Evolutionary conservation across 2,888 invertebrate species (phyloP), one percentile per base, ranked within the genome.

Genomic region (Nephrotoma guestfalica): DNA sequence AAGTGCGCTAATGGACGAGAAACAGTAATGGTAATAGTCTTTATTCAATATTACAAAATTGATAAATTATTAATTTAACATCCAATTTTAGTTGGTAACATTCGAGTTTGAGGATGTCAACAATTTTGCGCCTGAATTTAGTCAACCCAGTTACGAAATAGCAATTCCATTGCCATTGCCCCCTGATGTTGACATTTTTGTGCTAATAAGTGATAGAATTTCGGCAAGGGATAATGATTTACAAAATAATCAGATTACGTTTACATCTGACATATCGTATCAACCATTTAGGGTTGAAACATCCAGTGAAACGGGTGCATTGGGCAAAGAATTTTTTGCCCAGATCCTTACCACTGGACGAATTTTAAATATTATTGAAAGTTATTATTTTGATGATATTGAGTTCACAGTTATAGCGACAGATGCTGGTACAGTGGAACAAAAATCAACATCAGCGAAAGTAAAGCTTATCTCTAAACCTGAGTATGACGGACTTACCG

Each of bases 181-280:
- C 85, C 87, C 87, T 41, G 88, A 89, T n/a, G 88, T 89, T 11
- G 89, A 89, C 51, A 87, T 89, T 18, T 30, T 30, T 71, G 88
- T 89, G 47, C n/a, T 83, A 6, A 88, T 88, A 57, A 85, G 88
- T 85, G 89, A 88, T 86, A 86, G 11, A 11, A 89, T 89, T 86
- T 87, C 88, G 3, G 90, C 89, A 11, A 88, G 41, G 40, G 90
- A 89, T 87, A 86, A 88, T 83, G 90, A 90, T 87, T 86, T 90
- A 41, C 87, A 87, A 18, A 88, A 88, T 51, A 88, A 89, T 87
- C 85, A 87, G 87, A 88, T 90, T 42, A 86, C 18, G 9, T 89
- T 90, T 87, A 87, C 88, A n/a, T 88, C 89, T 2, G 85, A 86
- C 41, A 88, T 88, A 71, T 88, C 88, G 41, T 86, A 87, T 30